Conservation (phyloP, 2,113 vertebrate species). For the Carollia perspicillata region DNA sequence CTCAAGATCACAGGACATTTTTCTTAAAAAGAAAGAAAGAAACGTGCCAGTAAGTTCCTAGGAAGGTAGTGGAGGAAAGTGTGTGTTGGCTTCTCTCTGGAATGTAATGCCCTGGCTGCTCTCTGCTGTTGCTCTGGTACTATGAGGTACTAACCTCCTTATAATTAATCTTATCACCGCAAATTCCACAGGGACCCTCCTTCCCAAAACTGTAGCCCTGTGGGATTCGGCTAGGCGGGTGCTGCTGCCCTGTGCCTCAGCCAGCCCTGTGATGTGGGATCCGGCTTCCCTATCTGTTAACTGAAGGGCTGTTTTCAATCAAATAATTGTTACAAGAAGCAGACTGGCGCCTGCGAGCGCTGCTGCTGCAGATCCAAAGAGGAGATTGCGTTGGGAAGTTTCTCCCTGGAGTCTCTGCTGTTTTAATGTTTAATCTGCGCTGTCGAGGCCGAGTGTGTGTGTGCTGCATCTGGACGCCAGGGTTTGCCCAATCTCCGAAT, state of each 20-base stretch:
- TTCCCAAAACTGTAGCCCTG: constrained; percentile 33
- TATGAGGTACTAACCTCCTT: constrained; percentile 3
- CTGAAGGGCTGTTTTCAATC: constrained; percentile 83
- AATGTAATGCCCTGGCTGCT: not conserved
- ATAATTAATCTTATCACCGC: constrained; percentile 60
- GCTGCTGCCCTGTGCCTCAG: constrained; percentile 64
- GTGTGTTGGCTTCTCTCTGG: not conserved
- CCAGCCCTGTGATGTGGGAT: constrained; percentile 73
- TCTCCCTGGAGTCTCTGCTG: constrained; percentile 71
- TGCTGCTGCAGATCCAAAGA: constrained; percentile 85
- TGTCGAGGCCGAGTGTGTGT: constrained; percentile 71
- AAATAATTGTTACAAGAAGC: constrained; percentile 89
- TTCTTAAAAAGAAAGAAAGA: not conserved
- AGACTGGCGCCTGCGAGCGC: constrained; percentile 88
- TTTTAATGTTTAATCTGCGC: constrained; percentile 76
- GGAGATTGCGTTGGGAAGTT: constrained; percentile 85
- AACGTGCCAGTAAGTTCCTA: not conserved
- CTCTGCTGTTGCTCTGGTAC: not conserved
- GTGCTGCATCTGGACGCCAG: constrained; percentile 93
- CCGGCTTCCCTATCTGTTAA: constrained; percentile 75
- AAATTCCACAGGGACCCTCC: constrained; percentile 66
- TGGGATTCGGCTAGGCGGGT: constrained; percentile 53
- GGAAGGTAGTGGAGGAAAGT: not conserved
- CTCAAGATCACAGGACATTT: not conserved
- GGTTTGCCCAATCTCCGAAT: constrained; percentile 93